Conservation (phyloP, 2,888 invertebrate species). For the Lucinisca nassula region DNA sequence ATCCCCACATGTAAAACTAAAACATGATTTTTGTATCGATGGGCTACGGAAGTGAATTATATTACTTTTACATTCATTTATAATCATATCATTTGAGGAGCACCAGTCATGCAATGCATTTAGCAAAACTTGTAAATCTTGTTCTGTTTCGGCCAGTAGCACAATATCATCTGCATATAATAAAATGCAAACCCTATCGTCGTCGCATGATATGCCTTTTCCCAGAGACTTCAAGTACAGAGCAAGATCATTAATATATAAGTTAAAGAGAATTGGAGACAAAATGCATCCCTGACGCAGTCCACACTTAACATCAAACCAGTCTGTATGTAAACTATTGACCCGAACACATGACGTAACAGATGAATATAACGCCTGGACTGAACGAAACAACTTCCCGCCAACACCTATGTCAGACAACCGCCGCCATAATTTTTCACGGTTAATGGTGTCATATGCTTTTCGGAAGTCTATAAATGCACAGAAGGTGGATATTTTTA, state of each 20-base stretch:
- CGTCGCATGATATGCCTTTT: background rate
- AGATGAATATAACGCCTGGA: background rate
- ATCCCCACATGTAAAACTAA: background rate
- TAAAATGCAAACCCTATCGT: background rate
- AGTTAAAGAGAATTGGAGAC: background rate
- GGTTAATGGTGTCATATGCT: background rate
- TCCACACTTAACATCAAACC: slow-evolving; percentile 10
- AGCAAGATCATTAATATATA: slow-evolving; percentile 3
- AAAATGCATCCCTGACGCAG: slow-evolving; percentile 1
- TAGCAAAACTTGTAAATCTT: background rate
- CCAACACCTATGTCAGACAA: background rate
- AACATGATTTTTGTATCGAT: background rate
- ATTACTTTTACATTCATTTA: background rate
- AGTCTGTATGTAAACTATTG: background rate
- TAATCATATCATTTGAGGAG: background rate
- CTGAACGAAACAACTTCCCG: background rate
- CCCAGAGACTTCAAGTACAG: background rate
- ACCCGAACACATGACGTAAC: background rate
- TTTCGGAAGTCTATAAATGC: slow-evolving; percentile 5
- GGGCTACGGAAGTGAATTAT: background rate
- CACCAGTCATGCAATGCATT: background rate
- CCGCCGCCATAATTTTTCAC: background rate
- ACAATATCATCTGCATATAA: slow-evolving; percentile 3
- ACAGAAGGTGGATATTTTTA: background rate
- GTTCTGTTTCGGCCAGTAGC: background rate